Conservation (phyloP, 2,888 invertebrate genomes). For the Drosophila nigricruria region DNA sequence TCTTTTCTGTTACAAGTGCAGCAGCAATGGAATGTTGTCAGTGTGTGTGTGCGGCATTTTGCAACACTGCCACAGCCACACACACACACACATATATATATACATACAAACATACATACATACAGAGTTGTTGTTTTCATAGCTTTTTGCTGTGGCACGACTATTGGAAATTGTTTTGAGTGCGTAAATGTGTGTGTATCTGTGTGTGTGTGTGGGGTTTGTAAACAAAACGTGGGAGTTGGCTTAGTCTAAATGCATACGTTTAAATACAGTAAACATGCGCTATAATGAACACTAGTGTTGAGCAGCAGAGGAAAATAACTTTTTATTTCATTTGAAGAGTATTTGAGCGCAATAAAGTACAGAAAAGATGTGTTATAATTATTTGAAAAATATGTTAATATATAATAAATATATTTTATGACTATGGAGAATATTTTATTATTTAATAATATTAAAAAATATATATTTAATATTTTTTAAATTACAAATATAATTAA, state of each 20-base stretch:
- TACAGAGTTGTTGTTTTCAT: conserved; percentile 36
- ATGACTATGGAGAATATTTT: too few relatives aligned
- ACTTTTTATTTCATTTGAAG: not conserved
- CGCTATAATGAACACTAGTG: not conserved
- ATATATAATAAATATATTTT: not conserved
- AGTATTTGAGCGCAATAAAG: not conserved
- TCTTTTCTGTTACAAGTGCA: conserved; percentile 63
- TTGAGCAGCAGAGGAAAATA: not conserved
- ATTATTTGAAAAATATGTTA: not conserved
- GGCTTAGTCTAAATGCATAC: conserved; percentile 6
- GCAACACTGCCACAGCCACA: conserved; percentile 53
- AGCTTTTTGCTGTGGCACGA: conserved; percentile 24
- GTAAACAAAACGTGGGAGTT: conserved; percentile 44
- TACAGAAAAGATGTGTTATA: not conserved
- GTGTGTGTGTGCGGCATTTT: conserved; percentile 43
- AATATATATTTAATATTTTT: too few relatives aligned
- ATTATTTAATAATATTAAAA: too few relatives aligned
- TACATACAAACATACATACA: too few relatives aligned
- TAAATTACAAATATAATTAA: too few relatives aligned
- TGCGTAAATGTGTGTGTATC: not conserved
- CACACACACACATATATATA: too few relatives aligned
- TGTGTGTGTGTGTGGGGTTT: conserved; percentile 8
- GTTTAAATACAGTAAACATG: conserved; percentile 1
- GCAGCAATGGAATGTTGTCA: conserved; percentile 42
- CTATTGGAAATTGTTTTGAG: conserved; percentile 11